Evolutionary conservation across 2,797 vertebrate species (phyloP).

Genomic region (Liasis olivaceus): DNA sequence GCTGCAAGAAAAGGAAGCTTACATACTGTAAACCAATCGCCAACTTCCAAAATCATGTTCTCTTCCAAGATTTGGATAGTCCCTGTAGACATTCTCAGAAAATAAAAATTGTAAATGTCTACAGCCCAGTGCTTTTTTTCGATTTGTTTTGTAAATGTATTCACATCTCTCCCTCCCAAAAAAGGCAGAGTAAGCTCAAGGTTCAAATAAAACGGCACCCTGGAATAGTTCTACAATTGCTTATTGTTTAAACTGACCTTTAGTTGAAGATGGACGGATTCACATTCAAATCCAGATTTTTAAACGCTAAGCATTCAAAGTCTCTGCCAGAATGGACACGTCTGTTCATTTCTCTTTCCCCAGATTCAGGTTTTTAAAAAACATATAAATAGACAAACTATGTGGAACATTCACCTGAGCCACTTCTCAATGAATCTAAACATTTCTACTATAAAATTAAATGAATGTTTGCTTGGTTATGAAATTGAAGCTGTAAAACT

Average conservation of each 20-base stretch:
- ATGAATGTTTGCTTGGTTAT: not conserved
- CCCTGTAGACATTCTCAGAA: not conserved
- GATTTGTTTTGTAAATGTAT: not conserved
- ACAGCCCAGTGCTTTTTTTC: not conserved
- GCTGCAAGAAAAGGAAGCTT: too few species aligned
- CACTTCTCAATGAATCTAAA: not conserved
- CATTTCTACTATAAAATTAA: not conserved
- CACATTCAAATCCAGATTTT: not conserved
- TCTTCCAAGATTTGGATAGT: not conserved
- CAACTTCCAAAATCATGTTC: not conserved
- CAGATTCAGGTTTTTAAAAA: not conserved
- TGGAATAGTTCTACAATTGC: not conserved
- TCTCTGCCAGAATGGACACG: not conserved
- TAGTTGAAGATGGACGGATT: conserved; percentile 65
- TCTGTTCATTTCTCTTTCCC: not conserved
- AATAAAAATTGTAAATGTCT: not conserved
- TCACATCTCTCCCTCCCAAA: too few species aligned
- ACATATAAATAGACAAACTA: not conserved
- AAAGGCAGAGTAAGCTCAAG: not conserved
- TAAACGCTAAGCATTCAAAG: not conserved
- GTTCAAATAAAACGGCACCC: not conserved
- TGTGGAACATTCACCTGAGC: not conserved
- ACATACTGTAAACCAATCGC: not conserved
- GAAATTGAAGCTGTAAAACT: not conserved
- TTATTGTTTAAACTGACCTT: conserved; percentile 66